phyloP scores from a whole-genome alignment of 2,888 invertebrate species.

The Smittia sp. region DNA sequence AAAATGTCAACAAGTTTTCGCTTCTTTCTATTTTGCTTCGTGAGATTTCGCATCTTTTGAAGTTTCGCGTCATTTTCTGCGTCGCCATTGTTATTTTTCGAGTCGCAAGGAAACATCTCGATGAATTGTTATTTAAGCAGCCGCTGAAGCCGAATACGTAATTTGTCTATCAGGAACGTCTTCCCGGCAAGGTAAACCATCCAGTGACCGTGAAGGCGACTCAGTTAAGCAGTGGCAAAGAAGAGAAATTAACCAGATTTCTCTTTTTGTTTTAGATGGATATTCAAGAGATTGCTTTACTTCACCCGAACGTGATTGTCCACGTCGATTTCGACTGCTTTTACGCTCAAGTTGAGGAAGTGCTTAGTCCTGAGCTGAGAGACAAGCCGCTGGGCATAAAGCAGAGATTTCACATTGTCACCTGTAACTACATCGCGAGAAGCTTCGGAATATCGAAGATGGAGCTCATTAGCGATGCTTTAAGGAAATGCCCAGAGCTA shows the following conservation, averaged over 20 bases:
- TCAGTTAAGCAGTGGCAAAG: background rate
- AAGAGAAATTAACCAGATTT: background rate
- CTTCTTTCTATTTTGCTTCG: background rate
- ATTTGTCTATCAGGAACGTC: too few species aligned
- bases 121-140: too few species aligned
- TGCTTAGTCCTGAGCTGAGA: constrained; percentile 65
- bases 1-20: too few species aligned
- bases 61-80: background rate
- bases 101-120: too few species aligned
- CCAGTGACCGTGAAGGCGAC: too few species aligned
- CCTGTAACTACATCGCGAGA: constrained; percentile 79
- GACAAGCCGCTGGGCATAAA: constrained; percentile 73
- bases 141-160: too few species aligned
- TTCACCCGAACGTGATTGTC: constrained; percentile 68
- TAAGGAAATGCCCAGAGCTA: constrained; percentile 69
- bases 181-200: too few species aligned
- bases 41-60: background rate
- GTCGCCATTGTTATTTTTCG: too few species aligned
- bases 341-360: constrained; percentile 83
- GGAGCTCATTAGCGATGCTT: constrained; percentile 73
- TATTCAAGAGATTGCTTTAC: too few species aligned
- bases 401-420: constrained; percentile 81
- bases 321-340: constrained; percentile 82
- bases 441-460: constrained; percentile 73
- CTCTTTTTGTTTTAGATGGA: constrained; percentile 27